Evolutionary conservation across 2,113 vertebrate genomes (phyloP), one percentile per base, ranked within the genome.

Genomic region (Gadus macrocephalus): DNA sequence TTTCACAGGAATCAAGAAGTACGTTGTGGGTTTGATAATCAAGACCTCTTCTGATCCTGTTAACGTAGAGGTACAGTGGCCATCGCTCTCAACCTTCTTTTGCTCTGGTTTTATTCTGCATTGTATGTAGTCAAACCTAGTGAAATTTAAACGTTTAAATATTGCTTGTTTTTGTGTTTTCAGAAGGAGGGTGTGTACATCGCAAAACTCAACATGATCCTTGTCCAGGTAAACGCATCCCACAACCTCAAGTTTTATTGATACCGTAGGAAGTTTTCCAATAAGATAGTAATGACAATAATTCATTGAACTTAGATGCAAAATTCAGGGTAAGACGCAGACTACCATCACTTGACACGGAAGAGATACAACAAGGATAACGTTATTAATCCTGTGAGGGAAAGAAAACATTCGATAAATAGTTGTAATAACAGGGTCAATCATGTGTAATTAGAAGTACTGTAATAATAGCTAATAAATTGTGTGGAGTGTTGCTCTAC

Each of bases 151-250:
- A 59, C 19, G 5, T 17, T n/a, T 59, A 59, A n/a, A 17, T 9
- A 61, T 9, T 65, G 61, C 53, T 67, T 14, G 59, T 25, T 19
- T 62, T 66, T 22, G 62, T 28, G 3, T 66, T 75, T 88, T 14
- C 85, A 98, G 96, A 98, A 98, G 81, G 96, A 98, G 77, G 96
- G 96, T 63, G 96, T 98, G 7, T 98, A 98, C 84, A 95, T 98
- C 80, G 95, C 96, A 58, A 98, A 98, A 76, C 89, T 98, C 76
- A 98, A 98, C 89, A 98, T 98, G 96, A 98, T 98, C 91, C 93
- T 98, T 73, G 96, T 98, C 60, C 96, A 98, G 95, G 96, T 97
- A 83, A 91, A 63, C 12, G 31, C 3, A 35, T 35, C 6, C 4
- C 31, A 35, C 31, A 35, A 35, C 12, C 9, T 31, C 6, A 58